Evolutionary conservation across 2,888 invertebrate species (phyloP), one percentile per base, ranked within the genome.

Genomic region (Neria commutata): DNA sequence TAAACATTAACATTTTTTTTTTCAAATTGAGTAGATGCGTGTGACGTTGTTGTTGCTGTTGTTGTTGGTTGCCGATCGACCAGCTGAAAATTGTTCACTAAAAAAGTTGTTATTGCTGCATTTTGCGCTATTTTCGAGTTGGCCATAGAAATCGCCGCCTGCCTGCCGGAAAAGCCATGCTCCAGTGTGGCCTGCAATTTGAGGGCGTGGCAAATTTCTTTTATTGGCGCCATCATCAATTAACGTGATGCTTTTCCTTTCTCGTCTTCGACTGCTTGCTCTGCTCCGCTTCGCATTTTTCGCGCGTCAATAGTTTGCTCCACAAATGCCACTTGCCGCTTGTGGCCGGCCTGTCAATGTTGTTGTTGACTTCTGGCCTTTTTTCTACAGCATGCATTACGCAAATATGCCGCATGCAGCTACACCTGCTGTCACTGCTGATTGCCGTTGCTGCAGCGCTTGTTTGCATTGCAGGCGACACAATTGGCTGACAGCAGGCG

Each of bases 171-270:
- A 17, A 11, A 42, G 21, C 42, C 5, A n/a, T n/a, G n/a, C n/a
- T n/a, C n/a, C n/a, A n/a, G n/a, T n/a, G n/a, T n/a, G n/a, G n/a
- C n/a, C n/a, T n/a, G 21, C 3, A 3, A 14, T 54, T 14, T 56
- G 58, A 56, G 64, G 59, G 59, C 67, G 58, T 55, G 61, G 60
- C 46, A 57, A 69, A 61, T 61, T 65, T 49, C 54, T 52, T 59
- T 59, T 51, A 66, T 69, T 71, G 75, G 71, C 73, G 71, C 74
- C 75, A 70, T 63, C 67, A 62, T 59, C 69, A 69, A 74, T 74
- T 73, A 68, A 55, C 56, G 53, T 61, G 62, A 59, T 54, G 58
- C 61, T 2, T 40, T 33, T 23, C 6, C 25, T 25, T n/a, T 37
- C 4, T 33, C 34, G 40, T 40, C 26, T 24, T 23, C 16, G 16